Base-by-base conservation (phyloP, 2,888 invertebrate genomes). In the Heliconius ismenius region DNA sequence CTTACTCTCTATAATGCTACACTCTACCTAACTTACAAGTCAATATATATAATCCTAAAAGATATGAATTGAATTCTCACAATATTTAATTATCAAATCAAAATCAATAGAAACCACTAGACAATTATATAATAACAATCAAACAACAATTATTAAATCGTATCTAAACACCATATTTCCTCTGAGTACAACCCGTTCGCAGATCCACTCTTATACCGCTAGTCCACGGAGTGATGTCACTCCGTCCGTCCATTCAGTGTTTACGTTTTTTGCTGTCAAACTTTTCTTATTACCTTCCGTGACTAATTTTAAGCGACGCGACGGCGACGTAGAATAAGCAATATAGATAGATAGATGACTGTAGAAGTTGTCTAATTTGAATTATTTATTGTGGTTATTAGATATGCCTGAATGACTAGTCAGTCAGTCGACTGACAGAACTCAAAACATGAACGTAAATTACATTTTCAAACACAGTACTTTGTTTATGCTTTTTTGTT, bases 211-310 rank as follows among this genome's bases (percentile, higher is more conserved):
- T 74, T 67, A 62, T 62, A 74, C 73, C 79, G 67, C 72, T 78
- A 73, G 75, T 54, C 32, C 32, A 21, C 70, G 39, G 67, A 54
- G 65, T 80, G 77, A 80, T 78, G 77, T 80, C 78, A 80, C 67
- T 32, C 32, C 32, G 32, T 32, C 6, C 32, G 32, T 76, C 74
- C 78, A 76, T 60, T 58, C 74, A 77, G 49, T 80, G 78, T 80
- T 78, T 77, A 80, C 76, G 74, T 78, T 80, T 80, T 80, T 77
- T 80, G 68, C 36, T 74, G 74, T 32, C 73, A 75, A 78, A 78
- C 67, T 49, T 79, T 77, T 75, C 65, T 75, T 73, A 73, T 74
- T 78, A 65, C 49, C 28, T 72, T 77, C 63, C 76, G 73, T 73
- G 75, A 79, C 68, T 75, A 75, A 78, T 76, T 76, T 73, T 49